Conservation (phyloP, 1,140 invertebrate genomes). For the Ditylenchus dipsaci region DNA sequence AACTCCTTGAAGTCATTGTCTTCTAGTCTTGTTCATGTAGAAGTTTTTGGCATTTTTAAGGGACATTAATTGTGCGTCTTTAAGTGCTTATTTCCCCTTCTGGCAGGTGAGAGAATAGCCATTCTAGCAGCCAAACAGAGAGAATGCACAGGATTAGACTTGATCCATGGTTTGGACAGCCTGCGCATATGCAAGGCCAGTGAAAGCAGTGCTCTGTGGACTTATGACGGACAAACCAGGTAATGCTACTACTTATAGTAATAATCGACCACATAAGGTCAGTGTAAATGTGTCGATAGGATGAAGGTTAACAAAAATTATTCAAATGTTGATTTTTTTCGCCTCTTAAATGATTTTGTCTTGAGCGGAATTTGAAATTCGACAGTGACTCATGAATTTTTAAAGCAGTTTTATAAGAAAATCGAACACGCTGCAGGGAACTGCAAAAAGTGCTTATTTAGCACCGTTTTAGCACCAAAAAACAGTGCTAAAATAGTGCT, state of each 20-base stretch:
- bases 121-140: constrained; percentile 42
- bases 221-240: background rate
- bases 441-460: too few species aligned
- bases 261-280: too few species aligned
- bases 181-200: constrained; percentile 24
- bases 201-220: constrained; percentile 23
- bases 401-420: too few species aligned
- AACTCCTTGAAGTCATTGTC: constrained; percentile 15
- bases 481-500: too few species aligned
- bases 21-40: background rate
- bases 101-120: constrained; percentile 38
- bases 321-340: too few species aligned
- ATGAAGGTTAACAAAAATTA: too few species aligned
- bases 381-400: too few species aligned
- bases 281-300: too few species aligned
- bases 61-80: constrained; percentile 14
- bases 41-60: background rate
- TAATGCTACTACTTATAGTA: background rate
- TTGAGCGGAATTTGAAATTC: too few species aligned
- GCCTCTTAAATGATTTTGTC: too few species aligned
- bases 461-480: too few species aligned
- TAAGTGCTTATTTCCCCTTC: constrained; percentile 39
- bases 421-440: too few species aligned
- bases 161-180: constrained; percentile 40
- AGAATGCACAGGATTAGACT: constrained; percentile 32